Conservation (phyloP, 2,797 vertebrate genomes). For the Coregonus sp. region DNA sequence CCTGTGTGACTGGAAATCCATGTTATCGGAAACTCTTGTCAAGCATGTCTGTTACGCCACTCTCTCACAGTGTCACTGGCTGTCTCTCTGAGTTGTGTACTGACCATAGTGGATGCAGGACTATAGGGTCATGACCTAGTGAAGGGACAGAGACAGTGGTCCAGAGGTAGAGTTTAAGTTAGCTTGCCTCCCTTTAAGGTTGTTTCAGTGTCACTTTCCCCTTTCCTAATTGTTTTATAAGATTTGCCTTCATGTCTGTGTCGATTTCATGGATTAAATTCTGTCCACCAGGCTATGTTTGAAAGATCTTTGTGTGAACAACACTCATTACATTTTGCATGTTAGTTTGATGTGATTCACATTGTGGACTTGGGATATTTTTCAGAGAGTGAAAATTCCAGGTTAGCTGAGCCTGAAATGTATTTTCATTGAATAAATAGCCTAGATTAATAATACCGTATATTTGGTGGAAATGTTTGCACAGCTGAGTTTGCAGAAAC, state of each 20-base stretch:
- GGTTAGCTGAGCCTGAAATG: background rate
- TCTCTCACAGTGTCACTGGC: constrained; percentile 11
- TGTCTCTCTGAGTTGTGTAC: constrained; percentile 11
- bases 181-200: background rate
- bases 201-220: background rate
- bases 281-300: background rate
- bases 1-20: background rate
- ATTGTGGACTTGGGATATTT: background rate
- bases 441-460: background rate
- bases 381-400: background rate
- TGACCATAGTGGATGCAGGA: background rate
- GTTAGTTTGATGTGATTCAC: background rate
- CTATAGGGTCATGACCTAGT: background rate
- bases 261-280: background rate
- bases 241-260: background rate
- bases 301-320: background rate
- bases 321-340: background rate
- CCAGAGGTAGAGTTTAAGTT: background rate
- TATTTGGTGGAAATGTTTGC: constrained; percentile 2
- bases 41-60: background rate
- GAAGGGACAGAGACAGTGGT: background rate
- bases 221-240: background rate
- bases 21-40: constrained; percentile 18
- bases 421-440: background rate
- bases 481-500: constrained; percentile 9